Percentiles rank a stretch among this genome's conserved stretches.
Evolutionary conservation across 2,113 vertebrate species (phyloP).

Genomic region (Micronycteris hirsuta): DNA sequence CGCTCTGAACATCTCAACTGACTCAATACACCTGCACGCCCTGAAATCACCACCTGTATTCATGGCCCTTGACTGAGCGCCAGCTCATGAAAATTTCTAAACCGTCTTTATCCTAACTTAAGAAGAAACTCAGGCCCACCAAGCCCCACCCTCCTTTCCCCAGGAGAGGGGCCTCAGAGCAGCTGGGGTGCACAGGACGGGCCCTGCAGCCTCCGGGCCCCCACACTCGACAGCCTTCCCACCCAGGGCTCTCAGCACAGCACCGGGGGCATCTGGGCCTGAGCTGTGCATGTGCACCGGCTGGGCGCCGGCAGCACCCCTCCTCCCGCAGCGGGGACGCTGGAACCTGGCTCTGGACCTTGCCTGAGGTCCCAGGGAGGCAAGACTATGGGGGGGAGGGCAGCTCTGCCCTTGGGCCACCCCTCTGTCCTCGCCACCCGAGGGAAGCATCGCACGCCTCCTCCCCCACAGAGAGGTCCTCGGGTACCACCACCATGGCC

Average conservation of each 20-base stretch:
- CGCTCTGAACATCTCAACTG: neutral
- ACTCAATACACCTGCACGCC: neutral
- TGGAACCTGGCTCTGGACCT: neutral
- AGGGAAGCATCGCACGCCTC: rapidly evolving
- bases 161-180: neutral
- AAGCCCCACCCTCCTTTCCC: neutral
- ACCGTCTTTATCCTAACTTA: neutral
- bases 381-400: neutral
- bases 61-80: neutral
- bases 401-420: neutral
- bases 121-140: neutral
- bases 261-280: neutral
- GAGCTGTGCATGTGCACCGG: neutral
- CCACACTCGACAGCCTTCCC: neutral
- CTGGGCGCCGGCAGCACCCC: neutral
- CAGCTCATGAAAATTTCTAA: neutral
- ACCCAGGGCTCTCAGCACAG: neutral
- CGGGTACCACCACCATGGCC: neutral
- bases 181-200: neutral
- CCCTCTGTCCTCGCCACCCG: rapidly evolving
- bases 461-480: neutral
- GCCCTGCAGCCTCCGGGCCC: too few species aligned
- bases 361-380: neutral
- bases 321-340: rapidly evolving
- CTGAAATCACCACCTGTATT: neutral